Conservation (phyloP, 2,113 vertebrate genomes). For the Toxotes jaculatrix region DNA sequence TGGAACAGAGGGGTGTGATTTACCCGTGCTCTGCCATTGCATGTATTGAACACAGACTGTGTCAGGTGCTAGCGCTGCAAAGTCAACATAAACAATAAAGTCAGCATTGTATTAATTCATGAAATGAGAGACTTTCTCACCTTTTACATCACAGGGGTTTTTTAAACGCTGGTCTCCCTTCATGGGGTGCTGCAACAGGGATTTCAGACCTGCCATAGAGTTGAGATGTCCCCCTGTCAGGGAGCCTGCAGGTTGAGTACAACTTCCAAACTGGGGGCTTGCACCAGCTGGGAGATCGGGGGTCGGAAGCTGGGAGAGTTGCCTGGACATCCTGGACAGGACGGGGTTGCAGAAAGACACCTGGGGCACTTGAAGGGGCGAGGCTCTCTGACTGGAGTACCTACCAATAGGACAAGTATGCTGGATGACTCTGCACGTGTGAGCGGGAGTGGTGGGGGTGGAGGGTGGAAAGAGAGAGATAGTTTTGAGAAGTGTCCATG, state of each 20-base stretch:
- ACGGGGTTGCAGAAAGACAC: conserved; percentile 59
- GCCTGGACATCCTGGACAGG: conserved; percentile 84
- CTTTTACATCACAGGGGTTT: conserved; percentile 79
- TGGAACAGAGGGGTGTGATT: conserved; percentile 31
- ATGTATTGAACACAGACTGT: neutral
- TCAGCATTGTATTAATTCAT: neutral
- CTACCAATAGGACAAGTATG: conserved; percentile 68
- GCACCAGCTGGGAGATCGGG: conserved; percentile 85
- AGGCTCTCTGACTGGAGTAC: conserved; percentile 52
- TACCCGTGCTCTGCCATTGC: conserved; percentile 20
- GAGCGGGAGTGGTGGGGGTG: conserved; percentile 35
- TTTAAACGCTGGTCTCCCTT: conserved; percentile 83
- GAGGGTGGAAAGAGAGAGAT: conserved; percentile 27
- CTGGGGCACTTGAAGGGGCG: conserved; percentile 67
- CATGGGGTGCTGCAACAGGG: conserved; percentile 84
- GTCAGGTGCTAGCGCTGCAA: conserved; percentile 10
- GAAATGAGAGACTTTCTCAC: conserved; percentile 61
- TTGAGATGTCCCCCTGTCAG: conserved; percentile 79
- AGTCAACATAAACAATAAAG: conserved; percentile 20
- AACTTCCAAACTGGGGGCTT: conserved; percentile 84
- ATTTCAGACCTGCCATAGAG: conserved; percentile 83
- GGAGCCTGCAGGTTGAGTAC: conserved; percentile 78
- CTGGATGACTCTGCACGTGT: conserved; percentile 57
- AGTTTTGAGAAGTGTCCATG: conserved; percentile 53
- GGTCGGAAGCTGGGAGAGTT: conserved; percentile 83